phyloP scores from a whole-genome alignment of 1,140 invertebrate genomes.

The Drosophila bipectinata region DNA sequence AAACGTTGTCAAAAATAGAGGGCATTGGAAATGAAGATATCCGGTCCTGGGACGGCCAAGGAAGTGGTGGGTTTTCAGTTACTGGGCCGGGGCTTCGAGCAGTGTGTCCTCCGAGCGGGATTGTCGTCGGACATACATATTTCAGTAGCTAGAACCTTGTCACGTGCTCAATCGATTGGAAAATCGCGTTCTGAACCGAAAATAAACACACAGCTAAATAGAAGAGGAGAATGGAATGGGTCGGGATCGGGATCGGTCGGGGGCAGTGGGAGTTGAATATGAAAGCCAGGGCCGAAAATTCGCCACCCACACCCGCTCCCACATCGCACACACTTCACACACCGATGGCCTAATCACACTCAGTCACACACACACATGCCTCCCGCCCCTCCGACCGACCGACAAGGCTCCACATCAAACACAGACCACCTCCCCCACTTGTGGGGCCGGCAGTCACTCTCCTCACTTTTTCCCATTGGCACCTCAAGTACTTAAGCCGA shows the following conservation, averaged over 20 bases:
- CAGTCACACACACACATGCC: constrained; percentile 35
- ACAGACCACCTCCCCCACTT: constrained; percentile 36
- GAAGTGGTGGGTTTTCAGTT: constrained; percentile 49
- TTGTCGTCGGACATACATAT: constrained; percentile 43
- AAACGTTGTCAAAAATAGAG: constrained; percentile 77
- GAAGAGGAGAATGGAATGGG: constrained; percentile 62
- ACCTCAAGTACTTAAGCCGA: constrained; percentile 73
- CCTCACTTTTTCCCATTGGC: constrained; percentile 53
- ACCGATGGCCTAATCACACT: constrained; percentile 63
- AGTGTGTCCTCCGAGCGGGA: constrained; percentile 14
- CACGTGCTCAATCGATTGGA: constrained; percentile 81
- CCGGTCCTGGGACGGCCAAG: background rate
- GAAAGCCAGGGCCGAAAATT: constrained; percentile 21
- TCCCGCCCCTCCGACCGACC: too few relatives aligned
- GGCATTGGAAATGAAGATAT: constrained; percentile 36
- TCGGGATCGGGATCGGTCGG: background rate
- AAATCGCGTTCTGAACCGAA: constrained; percentile 81
- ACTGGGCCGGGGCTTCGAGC: constrained; percentile 47
- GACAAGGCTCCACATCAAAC: constrained; percentile 65
- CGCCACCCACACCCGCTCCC: constrained; percentile 4
- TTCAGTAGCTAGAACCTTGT: constrained; percentile 68
- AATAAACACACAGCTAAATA: constrained; percentile 81
- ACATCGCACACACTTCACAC: constrained; percentile 16
- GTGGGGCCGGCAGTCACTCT: background rate
- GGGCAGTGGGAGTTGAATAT: constrained; percentile 16